These are phyloP conservation scores for Azemiops feae DNA, from an alignment of 2,113 vertebrate species.

Conservation along the genomic window DNA sequence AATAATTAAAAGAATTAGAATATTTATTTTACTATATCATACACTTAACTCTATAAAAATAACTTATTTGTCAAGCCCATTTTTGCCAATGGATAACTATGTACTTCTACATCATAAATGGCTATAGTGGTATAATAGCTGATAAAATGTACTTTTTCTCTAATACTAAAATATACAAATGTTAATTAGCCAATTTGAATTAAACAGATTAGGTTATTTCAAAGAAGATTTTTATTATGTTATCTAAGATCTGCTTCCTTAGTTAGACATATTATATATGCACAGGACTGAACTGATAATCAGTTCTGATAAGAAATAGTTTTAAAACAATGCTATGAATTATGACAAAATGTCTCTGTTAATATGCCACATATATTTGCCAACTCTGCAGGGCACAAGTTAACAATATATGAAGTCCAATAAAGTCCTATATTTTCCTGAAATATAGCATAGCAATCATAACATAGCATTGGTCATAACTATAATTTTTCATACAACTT, in stretches of 20 bases:
- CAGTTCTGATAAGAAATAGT: slow-evolving; percentile 41
- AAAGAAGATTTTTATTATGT: not conserved
- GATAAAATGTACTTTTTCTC: not conserved
- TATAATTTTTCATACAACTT: not conserved
- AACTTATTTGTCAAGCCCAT: slow-evolving; percentile 24
- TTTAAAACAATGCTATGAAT: slow-evolving; percentile 23
- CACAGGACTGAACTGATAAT: not conserved
- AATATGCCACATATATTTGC: slow-evolving; percentile 37
- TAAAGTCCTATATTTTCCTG: not conserved
- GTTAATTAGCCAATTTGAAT: slow-evolving; percentile 6
- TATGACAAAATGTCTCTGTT: not conserved
- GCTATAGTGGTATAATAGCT: not conserved
- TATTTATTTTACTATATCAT: slow-evolving; percentile 52
- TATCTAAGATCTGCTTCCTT: slow-evolving; percentile 20
- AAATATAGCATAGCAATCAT: accelerated
- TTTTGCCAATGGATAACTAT: not conserved
- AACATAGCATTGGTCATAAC: not conserved
- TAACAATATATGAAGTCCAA: slow-evolving; percentile 16
- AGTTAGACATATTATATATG: not conserved
- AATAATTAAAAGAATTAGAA: slow-evolving; percentile 40
- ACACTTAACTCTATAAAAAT: slow-evolving; percentile 45
- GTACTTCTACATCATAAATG: not conserved
- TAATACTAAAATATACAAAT: slow-evolving; percentile 26
- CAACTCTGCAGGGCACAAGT: slow-evolving; percentile 23
- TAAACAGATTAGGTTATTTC: slow-evolving; percentile 30